Percentiles rank a stretch among this genome's conserved stretches.
phyloP scores from a whole-genome alignment of 2,113 vertebrate species.

The Gallinago paraguaiae region DNA sequence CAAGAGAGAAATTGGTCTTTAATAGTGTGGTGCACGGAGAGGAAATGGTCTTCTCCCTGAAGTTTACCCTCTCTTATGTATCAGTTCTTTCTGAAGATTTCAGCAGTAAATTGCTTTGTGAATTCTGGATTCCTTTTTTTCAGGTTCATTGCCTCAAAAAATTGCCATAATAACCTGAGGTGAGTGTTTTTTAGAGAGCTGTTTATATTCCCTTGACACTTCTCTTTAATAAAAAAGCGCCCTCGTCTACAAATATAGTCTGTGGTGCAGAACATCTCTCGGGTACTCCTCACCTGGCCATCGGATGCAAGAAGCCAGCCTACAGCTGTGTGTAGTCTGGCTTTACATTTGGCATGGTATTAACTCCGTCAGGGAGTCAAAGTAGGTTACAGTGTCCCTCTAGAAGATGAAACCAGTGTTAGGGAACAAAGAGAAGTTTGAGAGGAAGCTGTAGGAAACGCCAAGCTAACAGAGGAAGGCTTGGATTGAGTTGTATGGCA shows the following conservation, averaged over 20 bases:
- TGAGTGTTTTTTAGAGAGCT: background rate
- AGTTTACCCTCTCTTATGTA: background rate
- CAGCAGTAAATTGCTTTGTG: background rate
- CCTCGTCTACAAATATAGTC: background rate
- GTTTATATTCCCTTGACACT: background rate
- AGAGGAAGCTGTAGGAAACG: slow-evolving; percentile 1
- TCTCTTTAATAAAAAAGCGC: background rate
- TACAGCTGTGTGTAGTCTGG: background rate
- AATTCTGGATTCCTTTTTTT: background rate
- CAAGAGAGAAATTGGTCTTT: background rate
- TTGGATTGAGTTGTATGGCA: background rate
- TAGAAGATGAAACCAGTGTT: background rate
- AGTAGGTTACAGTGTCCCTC: background rate
- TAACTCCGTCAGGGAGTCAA: background rate
- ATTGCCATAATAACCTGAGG: background rate
- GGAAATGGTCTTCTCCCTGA: background rate
- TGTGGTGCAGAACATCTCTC: background rate
- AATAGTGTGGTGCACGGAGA: background rate
- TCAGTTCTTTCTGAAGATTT: background rate
- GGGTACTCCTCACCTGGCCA: background rate
- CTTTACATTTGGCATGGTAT: background rate
- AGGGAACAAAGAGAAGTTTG: background rate
- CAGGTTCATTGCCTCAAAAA: background rate
- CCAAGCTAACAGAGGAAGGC: background rate
- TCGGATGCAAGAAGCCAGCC: background rate